These are phyloP conservation scores for Heliconius hermathena DNA, from an alignment of 1,140 invertebrate genomes.

Conservation along the genomic window DNA sequence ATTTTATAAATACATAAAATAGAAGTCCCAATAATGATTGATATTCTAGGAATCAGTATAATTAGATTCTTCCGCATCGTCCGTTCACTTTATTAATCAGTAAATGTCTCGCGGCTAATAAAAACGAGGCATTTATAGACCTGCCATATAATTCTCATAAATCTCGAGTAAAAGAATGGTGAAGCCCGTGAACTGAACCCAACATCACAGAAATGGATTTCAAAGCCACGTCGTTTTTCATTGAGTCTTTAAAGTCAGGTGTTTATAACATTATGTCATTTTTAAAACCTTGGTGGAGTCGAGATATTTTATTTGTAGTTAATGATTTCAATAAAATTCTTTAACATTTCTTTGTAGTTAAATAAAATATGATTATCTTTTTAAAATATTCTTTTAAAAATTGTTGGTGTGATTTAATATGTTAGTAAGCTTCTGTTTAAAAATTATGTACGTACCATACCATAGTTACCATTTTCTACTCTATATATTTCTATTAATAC, in stretches of 20 bases:
- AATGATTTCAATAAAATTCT: slow-evolving; percentile 5
- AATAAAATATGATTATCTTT: neutral
- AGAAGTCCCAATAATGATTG: slow-evolving; percentile 27
- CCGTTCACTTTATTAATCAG: slow-evolving; percentile 77
- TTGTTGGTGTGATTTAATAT: neutral
- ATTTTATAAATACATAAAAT: slow-evolving; percentile 8
- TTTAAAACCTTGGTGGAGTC: slow-evolving; percentile 24
- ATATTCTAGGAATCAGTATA: slow-evolving; percentile 66
- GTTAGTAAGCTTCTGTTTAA: neutral
- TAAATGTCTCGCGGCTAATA: slow-evolving; percentile 77
- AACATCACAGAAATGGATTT: slow-evolving; percentile 74
- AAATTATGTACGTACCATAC: neutral
- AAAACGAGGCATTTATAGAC: slow-evolving; percentile 77
- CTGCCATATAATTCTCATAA: slow-evolving; percentile 74
- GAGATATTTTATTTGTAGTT: slow-evolving; percentile 16
- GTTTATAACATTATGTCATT: slow-evolving; percentile 57
- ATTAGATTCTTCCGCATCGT: slow-evolving; percentile 70
- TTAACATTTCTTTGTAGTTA: slow-evolving; percentile 1
- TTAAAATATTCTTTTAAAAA: neutral
- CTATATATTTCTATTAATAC: neutral
- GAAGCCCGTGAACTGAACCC: slow-evolving; percentile 60
- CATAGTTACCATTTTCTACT: too few species aligned
- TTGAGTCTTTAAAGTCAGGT: slow-evolving; percentile 66
- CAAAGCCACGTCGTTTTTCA: slow-evolving; percentile 73
- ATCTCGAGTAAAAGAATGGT: slow-evolving; percentile 70